phyloP scores from a whole-genome alignment of 2,113 vertebrate species.

The Cairina moschata region DNA sequence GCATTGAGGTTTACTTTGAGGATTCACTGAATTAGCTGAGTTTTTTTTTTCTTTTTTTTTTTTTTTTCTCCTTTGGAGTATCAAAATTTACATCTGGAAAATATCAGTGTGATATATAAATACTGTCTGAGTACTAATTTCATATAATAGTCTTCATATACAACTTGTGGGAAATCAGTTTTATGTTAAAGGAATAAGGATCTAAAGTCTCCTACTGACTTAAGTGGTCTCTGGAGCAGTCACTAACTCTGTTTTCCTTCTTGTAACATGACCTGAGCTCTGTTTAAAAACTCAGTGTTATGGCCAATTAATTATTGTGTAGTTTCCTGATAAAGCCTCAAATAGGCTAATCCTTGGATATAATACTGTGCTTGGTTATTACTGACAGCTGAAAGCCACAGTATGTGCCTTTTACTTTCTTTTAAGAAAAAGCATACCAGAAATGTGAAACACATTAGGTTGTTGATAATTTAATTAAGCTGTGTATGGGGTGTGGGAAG shows the following conservation, averaged over 20 bases:
- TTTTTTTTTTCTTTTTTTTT: not conserved
- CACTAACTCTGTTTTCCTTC: not conserved
- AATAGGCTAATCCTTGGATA: conserved; percentile 8
- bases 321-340: conserved; percentile 53
- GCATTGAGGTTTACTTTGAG: not conserved
- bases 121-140: not conserved
- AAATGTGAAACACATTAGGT: not conserved
- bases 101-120: not conserved
- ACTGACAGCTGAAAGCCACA: not conserved
- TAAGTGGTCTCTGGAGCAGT: conserved; percentile 18
- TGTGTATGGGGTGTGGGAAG: not conserved
- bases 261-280: not conserved
- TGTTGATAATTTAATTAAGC: not conserved
- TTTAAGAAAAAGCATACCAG: not conserved
- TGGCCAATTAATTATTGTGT: not conserved
- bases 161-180: conserved; percentile 19
- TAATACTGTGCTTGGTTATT: not conserved
- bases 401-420: not conserved
- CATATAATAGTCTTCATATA: not conserved
- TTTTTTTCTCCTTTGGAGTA: not conserved
- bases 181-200: conserved; percentile 32
- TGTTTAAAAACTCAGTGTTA: not conserved
- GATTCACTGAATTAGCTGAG: not conserved
- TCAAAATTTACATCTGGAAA: conserved; percentile 44
- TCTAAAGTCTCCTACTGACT: conserved; percentile 48